Evolutionary conservation across 2,888 invertebrate genomes (phyloP).

Genomic region (Koerneria pararmatus): DNA sequence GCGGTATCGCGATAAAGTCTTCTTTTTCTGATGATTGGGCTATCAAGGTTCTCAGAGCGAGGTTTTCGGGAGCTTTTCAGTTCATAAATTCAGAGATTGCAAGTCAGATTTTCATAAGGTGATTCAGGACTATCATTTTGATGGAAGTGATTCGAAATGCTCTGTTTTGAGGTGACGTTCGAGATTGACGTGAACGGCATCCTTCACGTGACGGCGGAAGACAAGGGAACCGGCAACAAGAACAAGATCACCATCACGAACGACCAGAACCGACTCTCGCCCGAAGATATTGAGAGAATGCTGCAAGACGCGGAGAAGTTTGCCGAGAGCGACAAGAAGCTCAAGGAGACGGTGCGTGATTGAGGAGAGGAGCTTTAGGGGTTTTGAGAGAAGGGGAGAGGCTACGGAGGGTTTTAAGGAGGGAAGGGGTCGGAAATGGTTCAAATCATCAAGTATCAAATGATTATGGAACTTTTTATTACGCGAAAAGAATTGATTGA

Average conservation of each 20-base stretch:
- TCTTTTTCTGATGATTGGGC: slow-evolving; percentile 24
- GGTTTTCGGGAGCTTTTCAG: background rate
- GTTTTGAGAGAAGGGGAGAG: too few species aligned
- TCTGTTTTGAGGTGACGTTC: slow-evolving; percentile 60
- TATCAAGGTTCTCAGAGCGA: background rate
- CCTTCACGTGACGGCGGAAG: slow-evolving; percentile 83
- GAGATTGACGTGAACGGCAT: slow-evolving; percentile 65
- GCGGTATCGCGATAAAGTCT: background rate
- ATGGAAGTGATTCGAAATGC: background rate
- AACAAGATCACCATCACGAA: slow-evolving; percentile 98
- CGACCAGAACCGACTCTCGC: slow-evolving; percentile 89
- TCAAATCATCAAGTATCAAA: too few species aligned
- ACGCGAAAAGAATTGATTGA: too few species aligned
- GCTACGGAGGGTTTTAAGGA: too few species aligned
- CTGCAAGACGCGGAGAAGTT: slow-evolving; percentile 97
- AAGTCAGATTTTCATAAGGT: background rate
- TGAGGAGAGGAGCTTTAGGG: background rate
- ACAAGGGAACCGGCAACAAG: slow-evolving; percentile 96
- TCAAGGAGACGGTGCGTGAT: slow-evolving; percentile 62
- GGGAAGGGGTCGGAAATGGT: too few species aligned
- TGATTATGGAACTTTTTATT: too few species aligned
- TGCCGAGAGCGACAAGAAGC: slow-evolving; percentile 95
- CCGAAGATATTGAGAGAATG: slow-evolving; percentile 97
- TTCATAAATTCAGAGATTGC: slow-evolving; percentile 11
- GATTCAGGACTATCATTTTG: background rate